Conservation (phyloP, 1,140 invertebrate genomes). For the Nixonia krombeini region DNA sequence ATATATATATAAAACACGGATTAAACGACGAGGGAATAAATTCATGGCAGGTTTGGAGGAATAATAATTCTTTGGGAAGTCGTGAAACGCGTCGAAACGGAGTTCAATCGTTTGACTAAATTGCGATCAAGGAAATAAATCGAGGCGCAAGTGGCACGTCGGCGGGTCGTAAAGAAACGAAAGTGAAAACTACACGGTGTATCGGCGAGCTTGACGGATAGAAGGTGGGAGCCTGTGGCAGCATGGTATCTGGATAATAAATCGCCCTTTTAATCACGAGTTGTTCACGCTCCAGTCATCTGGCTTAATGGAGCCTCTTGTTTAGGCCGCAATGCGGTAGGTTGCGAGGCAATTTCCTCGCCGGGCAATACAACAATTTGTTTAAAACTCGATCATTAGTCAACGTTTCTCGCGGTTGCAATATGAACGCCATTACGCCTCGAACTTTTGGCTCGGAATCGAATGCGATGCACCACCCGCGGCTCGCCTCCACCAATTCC, state of each 20-base stretch:
- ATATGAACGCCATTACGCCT: slow-evolving; percentile 3
- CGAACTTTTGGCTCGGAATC: slow-evolving; percentile 6
- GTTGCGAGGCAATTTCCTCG: slow-evolving; percentile 46
- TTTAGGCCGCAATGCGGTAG: slow-evolving; percentile 56
- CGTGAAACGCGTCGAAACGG: too few relatives aligned
- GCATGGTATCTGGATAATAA: slow-evolving; percentile 49
- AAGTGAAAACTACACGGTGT: slow-evolving; percentile 22
- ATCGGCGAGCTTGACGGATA: slow-evolving; percentile 13
- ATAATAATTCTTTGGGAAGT: too few relatives aligned
- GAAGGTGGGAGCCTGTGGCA: slow-evolving; percentile 22
- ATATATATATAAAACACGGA: too few relatives aligned
- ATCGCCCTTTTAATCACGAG: slow-evolving; percentile 62
- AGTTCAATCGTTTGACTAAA: background rate
- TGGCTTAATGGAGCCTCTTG: slow-evolving; percentile 58
- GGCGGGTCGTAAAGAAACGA: slow-evolving; percentile 14
- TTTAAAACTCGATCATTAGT: slow-evolving; percentile 54
- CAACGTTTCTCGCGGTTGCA: slow-evolving; percentile 22
- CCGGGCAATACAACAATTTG: slow-evolving; percentile 44
- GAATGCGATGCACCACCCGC: slow-evolving; percentile 1
- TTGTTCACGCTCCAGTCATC: slow-evolving; percentile 54
- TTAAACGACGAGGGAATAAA: too few relatives aligned
- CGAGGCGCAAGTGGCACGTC: slow-evolving; percentile 6
- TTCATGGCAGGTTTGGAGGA: too few relatives aligned
- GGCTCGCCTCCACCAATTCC: slow-evolving; percentile 2
- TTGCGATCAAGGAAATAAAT: slow-evolving; percentile 12